A percentile compares a stretch with the other conserved stretches of the same genome.
These are phyloP conservation scores for Ovis canadensis DNA, from an alignment of 2,113 vertebrate species.

Conservation along the genomic window DNA sequence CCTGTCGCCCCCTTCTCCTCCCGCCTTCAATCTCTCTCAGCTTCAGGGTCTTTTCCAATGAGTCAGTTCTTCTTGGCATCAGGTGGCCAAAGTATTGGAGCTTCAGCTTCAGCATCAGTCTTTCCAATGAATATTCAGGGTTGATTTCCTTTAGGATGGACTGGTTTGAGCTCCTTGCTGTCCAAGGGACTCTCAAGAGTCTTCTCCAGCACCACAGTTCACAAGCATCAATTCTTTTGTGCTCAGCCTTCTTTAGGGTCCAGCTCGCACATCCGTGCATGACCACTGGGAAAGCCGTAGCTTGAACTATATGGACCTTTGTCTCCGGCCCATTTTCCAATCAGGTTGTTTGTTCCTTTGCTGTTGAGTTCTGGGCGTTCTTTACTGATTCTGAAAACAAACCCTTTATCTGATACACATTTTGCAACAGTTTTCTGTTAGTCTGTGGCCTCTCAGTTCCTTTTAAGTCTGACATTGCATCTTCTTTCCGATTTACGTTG, in stretches of 20 bases:
- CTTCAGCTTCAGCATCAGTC: background rate
- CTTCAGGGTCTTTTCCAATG: background rate
- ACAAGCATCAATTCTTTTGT: background rate
- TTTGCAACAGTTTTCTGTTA: accelerated
- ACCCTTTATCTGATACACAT: background rate
- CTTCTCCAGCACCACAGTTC: background rate
- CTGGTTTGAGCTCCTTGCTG: background rate
- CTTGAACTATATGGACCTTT: background rate
- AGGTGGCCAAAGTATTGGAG: background rate
- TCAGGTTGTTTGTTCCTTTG: background rate
- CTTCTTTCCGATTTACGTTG: no score
- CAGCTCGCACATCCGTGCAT: background rate
- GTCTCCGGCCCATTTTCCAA: background rate
- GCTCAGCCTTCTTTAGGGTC: background rate
- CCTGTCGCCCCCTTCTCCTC: background rate
- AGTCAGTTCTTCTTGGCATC: background rate
- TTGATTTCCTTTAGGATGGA: background rate
- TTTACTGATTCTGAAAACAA: accelerated
- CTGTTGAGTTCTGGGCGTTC: background rate
- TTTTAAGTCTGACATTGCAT: background rate
- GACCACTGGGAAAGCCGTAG: background rate
- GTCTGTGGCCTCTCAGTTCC: background rate
- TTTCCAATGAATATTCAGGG: background rate
- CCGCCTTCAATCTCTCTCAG: background rate
- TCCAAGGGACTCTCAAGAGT: background rate